A percentile compares a stretch with the other conserved stretches of the same genome.
phyloP scores from a whole-genome alignment of 92 coral and sea anemone species.

The Palythoa heliodiscus region DNA sequence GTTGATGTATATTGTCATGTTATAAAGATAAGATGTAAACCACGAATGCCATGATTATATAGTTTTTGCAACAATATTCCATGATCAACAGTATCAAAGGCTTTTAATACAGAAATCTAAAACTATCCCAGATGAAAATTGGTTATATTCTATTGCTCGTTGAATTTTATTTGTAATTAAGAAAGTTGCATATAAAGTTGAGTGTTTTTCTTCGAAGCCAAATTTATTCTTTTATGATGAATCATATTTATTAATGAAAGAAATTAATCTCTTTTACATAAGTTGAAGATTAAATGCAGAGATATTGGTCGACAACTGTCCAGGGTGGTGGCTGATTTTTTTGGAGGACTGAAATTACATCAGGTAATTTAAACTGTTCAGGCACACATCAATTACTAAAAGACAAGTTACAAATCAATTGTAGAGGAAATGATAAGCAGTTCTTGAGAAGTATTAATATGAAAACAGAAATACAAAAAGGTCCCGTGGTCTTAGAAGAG shows the following conservation, averaged over 20 bases:
- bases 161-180: slow-evolving; percentile 44
- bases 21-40: slow-evolving; percentile 45
- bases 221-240: slow-evolving; percentile 20
- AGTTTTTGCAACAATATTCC: slow-evolving; percentile 1
- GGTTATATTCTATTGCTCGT: slow-evolving; percentile 46
- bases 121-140: not conserved
- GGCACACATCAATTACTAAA: not conserved
- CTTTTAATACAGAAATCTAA: too few species aligned
- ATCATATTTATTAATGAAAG: slow-evolving; percentile 12
- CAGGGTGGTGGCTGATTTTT: not conserved
- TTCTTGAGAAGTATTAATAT: not conserved
- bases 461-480: slow-evolving; percentile 2
- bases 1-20: slow-evolving; percentile 9
- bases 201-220: slow-evolving; percentile 36
- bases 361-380: slow-evolving; percentile 3
- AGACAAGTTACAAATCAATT: slow-evolving; percentile 1
- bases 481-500: not conserved
- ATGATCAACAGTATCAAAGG: not conserved
- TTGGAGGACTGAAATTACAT: slow-evolving; percentile 2
- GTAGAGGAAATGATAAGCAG: slow-evolving; percentile 9
- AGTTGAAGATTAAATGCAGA: slow-evolving; percentile 14
- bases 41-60: slow-evolving; percentile 39
- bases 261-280: slow-evolving; percentile 25
- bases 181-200: slow-evolving; percentile 38
- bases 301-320: too few species aligned